Conservation (phyloP, 2,797 vertebrate species). For the Myotis daubentonii region DNA sequence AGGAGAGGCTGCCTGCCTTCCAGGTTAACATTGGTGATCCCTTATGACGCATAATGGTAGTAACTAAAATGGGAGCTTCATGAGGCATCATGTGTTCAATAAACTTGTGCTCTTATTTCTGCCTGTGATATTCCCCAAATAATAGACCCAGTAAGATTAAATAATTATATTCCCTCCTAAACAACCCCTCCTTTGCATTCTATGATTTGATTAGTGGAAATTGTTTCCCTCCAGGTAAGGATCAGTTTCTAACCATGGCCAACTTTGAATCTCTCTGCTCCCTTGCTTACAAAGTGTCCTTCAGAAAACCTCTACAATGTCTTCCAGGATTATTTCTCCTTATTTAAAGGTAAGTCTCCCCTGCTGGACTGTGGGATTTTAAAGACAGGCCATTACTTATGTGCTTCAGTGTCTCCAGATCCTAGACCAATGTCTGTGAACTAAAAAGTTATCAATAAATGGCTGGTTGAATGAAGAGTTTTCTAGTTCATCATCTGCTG, state of each 20-base stretch:
- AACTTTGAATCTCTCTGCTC: background rate
- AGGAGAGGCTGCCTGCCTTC: background rate
- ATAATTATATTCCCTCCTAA: background rate
- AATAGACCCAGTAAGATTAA: background rate
- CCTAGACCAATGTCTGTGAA: background rate
- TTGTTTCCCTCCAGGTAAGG: background rate
- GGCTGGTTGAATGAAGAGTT: background rate
- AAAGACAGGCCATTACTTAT: background rate
- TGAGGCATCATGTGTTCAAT: background rate
- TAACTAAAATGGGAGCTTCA: background rate
- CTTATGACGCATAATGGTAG: background rate
- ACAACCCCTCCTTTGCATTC: background rate
- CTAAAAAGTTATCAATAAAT: background rate
- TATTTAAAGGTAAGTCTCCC: background rate
- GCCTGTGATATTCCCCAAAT: background rate
- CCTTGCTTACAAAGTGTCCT: background rate
- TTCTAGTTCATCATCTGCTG: background rate
- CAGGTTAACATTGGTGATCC: background rate
- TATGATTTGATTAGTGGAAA: background rate
- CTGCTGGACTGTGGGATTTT: background rate
- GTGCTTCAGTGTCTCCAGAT: background rate
- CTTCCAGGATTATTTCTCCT: background rate
- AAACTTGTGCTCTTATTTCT: background rate
- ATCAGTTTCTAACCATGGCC: background rate
- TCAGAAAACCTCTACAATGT: background rate